These are phyloP conservation scores for Psophia crepitans DNA, from an alignment of 2,113 vertebrate genomes.

Conservation along the genomic window DNA sequence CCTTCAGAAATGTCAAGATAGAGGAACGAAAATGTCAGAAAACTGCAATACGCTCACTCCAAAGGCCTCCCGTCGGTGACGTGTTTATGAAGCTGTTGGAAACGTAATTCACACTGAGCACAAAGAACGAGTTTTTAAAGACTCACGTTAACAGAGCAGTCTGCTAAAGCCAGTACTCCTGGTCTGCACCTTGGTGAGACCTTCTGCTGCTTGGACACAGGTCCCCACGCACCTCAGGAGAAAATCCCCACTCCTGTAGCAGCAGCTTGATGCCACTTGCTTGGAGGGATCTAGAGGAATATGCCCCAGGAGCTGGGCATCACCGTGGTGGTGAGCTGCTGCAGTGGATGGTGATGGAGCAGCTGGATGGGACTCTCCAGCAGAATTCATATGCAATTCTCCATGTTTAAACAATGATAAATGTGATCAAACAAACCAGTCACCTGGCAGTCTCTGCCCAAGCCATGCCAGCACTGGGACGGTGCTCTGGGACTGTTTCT, in stretches of 20 bases:
- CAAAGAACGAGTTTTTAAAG: not conserved
- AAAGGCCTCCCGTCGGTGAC: conserved; percentile 16
- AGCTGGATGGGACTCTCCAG: not conserved
- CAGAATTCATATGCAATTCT: not conserved
- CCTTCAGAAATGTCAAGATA: conserved; percentile 74
- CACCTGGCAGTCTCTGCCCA: not conserved
- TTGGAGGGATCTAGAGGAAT: not conserved
- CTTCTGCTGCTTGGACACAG: not conserved
- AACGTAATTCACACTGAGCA: not conserved
- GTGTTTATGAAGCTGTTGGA: conserved; percentile 61
- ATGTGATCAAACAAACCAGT: not conserved
- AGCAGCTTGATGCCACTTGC: not conserved
- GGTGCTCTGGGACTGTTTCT: not conserved
- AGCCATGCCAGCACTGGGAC: fast-evolving
- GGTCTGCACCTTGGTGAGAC: not conserved
- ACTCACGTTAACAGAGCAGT: not conserved
- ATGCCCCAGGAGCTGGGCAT: fast-evolving
- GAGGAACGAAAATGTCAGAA: conserved; percentile 75
- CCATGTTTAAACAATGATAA: not conserved
- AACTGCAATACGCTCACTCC: conserved; percentile 59
- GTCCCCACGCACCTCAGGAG: not conserved
- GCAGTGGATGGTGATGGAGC: not conserved
- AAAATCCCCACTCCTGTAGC: not conserved
- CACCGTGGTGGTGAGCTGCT: fast-evolving
- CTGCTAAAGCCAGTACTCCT: not conserved